A percentile compares a stretch with the other conserved stretches of the same genome.
phyloP scores from a whole-genome alignment of 37 sponge, comb jelly and placozoan genomes.

The Mnemiopsis leidyi region DNA sequence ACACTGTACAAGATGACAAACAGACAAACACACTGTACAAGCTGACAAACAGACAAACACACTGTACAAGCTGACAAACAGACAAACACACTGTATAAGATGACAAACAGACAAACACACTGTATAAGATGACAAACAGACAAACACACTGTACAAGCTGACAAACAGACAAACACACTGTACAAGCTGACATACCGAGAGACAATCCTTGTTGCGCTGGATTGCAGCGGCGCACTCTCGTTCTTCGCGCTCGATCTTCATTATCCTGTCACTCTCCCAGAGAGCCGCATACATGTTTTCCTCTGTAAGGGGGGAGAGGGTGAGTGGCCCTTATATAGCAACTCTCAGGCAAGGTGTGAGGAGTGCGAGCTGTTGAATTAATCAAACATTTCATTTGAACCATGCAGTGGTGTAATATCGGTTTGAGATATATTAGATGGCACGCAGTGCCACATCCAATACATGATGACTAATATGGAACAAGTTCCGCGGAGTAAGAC shows the following conservation, averaged over 20 bases:
- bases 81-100: no score
- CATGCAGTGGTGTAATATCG: background rate
- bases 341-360: background rate
- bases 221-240: conserved; percentile 83
- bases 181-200: conserved; percentile 70
- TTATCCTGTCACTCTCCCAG: conserved; percentile 85
- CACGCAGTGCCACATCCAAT: no score
- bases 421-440: background rate
- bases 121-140: no score
- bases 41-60: no score
- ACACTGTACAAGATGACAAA: no score
- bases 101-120: no score
- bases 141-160: background rate
- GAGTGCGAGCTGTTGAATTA: background rate
- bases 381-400: background rate
- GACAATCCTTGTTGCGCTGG: conserved; percentile 76
- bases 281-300: conserved; percentile 86
- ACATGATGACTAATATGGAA: no score
- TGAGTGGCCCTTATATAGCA: background rate
- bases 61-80: no score
- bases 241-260: conserved; percentile 91
- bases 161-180: background rate
- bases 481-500: no score
- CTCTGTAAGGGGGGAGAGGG: conserved; percentile 68
- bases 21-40: no score